Evolutionary conservation across 2,797 vertebrate species (phyloP).

Genomic region (Peromyscus melanophrys): DNA sequence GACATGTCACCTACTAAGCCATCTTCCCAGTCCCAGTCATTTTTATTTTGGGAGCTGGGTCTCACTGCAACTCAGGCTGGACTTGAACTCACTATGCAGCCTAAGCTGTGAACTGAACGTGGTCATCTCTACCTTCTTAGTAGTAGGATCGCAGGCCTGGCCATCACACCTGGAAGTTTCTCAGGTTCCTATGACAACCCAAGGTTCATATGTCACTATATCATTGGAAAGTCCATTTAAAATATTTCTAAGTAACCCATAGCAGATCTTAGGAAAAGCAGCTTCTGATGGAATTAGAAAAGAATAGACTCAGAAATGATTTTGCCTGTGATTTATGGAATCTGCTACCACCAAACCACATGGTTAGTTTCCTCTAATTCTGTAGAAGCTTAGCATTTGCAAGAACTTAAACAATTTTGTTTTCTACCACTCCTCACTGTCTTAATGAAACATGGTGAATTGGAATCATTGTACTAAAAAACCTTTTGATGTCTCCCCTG

Average conservation of each 20-base stretch:
- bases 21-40: neutral
- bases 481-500: neutral
- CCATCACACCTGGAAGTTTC: neutral
- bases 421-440: neutral
- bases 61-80: neutral
- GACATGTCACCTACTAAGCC: neutral
- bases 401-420: neutral
- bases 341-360: neutral
- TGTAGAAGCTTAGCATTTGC: conserved; percentile 1
- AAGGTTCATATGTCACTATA: neutral
- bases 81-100: neutral
- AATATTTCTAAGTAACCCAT: neutral
- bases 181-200: neutral
- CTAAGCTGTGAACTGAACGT: neutral
- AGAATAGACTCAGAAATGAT: neutral
- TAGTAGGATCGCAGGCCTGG: too few species aligned
- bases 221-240: neutral
- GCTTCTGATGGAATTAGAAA: conserved; percentile 17
- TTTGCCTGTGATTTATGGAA: neutral
- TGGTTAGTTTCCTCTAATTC: neutral
- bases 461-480: neutral
- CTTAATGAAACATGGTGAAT: conserved; percentile 24
- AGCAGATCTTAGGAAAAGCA: neutral
- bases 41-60: neutral
- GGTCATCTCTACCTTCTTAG: too few species aligned